phyloP scores from a whole-genome alignment of 2,888 invertebrate genomes.

The Dryomyza anilis region DNA sequence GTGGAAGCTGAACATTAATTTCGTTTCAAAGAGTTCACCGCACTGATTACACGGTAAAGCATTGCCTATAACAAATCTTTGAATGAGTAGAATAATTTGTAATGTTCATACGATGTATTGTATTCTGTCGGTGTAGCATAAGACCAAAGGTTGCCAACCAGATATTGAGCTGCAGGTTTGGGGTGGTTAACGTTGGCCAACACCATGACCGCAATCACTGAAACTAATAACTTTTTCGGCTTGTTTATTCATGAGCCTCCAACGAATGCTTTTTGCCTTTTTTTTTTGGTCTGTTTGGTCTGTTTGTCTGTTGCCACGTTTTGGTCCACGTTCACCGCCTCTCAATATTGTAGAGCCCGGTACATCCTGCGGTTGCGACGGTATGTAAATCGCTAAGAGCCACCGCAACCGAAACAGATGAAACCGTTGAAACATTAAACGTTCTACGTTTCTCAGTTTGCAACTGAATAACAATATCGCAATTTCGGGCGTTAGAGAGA shows the following conservation, averaged over 20 bases:
- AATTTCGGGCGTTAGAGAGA: too few relatives aligned
- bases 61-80: too few relatives aligned
- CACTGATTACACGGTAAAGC: too few relatives aligned
- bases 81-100: too few relatives aligned
- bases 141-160: too few relatives aligned
- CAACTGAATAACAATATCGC: too few relatives aligned
- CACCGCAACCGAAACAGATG: conserved; percentile 22
- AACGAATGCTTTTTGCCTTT: too few relatives aligned
- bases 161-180: too few relatives aligned
- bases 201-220: conserved; percentile 37
- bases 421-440: conserved; percentile 18
- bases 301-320: not conserved
- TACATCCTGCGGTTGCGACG: not conserved
- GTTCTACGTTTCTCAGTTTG: too few relatives aligned
- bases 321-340: not conserved
- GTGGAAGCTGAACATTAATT: conserved; percentile 7
- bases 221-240: conserved; percentile 50
- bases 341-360: not conserved
- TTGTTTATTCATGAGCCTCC: conserved; percentile 21
- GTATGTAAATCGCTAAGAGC: not conserved
- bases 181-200: too few relatives aligned
- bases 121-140: too few relatives aligned
- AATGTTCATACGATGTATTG: too few relatives aligned
- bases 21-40: conserved; percentile 9
- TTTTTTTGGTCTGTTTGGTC: not conserved